Evolutionary conservation across 1,140 invertebrate genomes (phyloP), one percentile per base, ranked within the genome.

Genomic region (Dendrolimus kikuchii): DNA sequence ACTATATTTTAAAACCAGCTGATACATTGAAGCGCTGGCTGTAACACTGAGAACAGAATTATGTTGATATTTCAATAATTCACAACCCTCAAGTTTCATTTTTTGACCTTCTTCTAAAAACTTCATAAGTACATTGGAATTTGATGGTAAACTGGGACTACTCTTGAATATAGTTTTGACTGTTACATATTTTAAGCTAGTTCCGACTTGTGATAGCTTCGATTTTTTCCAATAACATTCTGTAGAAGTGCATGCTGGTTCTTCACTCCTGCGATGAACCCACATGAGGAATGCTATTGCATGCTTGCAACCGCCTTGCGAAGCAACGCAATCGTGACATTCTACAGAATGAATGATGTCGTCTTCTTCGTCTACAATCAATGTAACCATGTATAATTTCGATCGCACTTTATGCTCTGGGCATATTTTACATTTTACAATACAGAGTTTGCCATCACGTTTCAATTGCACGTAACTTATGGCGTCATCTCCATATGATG

Each of bases 281-380:
- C 68, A 69, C 66, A 73, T 66, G 1, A 71, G 8, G 8, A 69
- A 61, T 39, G 66, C 68, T 38, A 68, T 55, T 6, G 55, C 66
- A 66, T 87, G 81, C 58, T 87, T 84, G 51, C 85, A 88, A 8
- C 78, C 79, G 8, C 71, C 67, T 57, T 66, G 55, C 1, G 52
- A 50, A 60, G 69, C 68, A 36, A 57, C 65, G 68, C 70, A 77
- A 47, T 74, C 71, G 49, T 75, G 50, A 40, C 73, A 80, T 56
- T 64, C 2, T n/a, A 70, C 52, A 36, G 50, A 58, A 23, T 37
- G 55, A 37, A 79, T 51, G 44, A 38, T 36, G 47, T 68, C 53
- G n/a, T 68, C 48, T 3, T 62, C 7, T 45, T 59, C 59, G 46
- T 68, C 40, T 1, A 61, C 40, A 4, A 55, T 42, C 43, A 64